Conservation (phyloP, 2,113 vertebrate genomes). For the Chionodraco myersi region DNA sequence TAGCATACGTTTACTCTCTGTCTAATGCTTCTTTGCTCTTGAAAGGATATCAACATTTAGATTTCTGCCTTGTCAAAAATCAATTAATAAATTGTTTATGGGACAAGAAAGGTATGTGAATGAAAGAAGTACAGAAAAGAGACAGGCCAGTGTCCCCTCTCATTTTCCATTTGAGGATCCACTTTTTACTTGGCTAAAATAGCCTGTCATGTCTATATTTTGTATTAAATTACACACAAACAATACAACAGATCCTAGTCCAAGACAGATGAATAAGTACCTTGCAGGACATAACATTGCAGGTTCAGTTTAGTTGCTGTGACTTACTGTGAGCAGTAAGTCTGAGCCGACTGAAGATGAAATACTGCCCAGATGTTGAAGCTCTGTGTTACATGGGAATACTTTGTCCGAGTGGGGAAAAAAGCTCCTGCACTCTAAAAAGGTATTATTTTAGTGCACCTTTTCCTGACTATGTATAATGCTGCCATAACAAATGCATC, state of each 20-base stretch:
- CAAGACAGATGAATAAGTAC: conserved; percentile 2
- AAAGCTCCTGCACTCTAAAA: background rate
- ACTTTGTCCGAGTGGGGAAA: background rate
- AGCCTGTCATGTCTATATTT: background rate
- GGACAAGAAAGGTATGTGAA: background rate
- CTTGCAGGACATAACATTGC: background rate
- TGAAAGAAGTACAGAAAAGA: background rate
- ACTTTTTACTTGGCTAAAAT: background rate
- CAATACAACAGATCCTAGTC: background rate
- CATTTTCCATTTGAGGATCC: background rate
- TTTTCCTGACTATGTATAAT: no score
- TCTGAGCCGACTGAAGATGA: conserved; percentile 17
- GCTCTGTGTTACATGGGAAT: background rate
- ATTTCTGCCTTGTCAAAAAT: background rate
- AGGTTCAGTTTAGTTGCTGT: background rate
- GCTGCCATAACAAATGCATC: no score
- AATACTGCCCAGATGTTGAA: background rate
- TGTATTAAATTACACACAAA: background rate
- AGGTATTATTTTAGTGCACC: no score
- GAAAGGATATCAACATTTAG: background rate
- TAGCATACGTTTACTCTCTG: background rate
- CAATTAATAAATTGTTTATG: background rate
- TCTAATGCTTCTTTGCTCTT: background rate
- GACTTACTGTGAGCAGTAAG: conserved; percentile 1
- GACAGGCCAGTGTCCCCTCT: background rate